Base-by-base conservation (phyloP, 92 coral and sea anemone genomes). In the Epizoanthus rinbou region DNA sequence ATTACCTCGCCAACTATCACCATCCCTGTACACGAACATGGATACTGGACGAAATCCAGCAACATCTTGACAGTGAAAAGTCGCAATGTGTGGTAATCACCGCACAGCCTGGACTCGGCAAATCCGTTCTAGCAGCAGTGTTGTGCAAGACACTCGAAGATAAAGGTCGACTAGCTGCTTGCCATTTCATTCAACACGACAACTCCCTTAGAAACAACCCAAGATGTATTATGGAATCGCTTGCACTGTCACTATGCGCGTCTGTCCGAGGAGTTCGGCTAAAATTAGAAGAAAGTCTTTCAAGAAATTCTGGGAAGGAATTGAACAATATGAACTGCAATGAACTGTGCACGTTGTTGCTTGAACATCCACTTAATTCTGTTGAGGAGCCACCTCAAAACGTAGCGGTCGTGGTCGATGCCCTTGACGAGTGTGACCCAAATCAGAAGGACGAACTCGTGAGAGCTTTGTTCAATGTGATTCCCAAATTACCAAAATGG, bases 31-130 rank as follows among this genome's bases (percentile, higher is more conserved):
- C 81, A 31, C 81, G 81, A 58, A 22, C 21, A 33, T 76, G 81
- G 81, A 63, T 76, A n/a, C 19, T 76, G 33, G 69, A 59, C n/a
- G 24, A 59, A 59, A 9, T 76, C 8, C 62, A 54, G 81, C 81
- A 76, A 7, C 43, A 21, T 19, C 81, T 76, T 31, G n/a, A 76
- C n/a, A 9, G 19, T n/a, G 81, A 76, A 76, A 10, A 35, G 11
- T 59, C 69, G 22, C 64, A 59, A 5, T 76, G 81, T 11, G 69
- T 60, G 21, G 56, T 76, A 28, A 17, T 76, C 64, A 76, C 69
- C 8, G 81, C 81, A 5, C 81, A 76, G 31, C 81, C 81, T 2
- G 81, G 81, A 15, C 15, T 76, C n/a, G 81, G 81, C 18, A 76
- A 76, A 22, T 76, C 81, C 10, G 81, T 76, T 76, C 57, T 76